Base-by-base conservation (phyloP, 2,797 vertebrate species). In the Tapirus indicus region DNA sequence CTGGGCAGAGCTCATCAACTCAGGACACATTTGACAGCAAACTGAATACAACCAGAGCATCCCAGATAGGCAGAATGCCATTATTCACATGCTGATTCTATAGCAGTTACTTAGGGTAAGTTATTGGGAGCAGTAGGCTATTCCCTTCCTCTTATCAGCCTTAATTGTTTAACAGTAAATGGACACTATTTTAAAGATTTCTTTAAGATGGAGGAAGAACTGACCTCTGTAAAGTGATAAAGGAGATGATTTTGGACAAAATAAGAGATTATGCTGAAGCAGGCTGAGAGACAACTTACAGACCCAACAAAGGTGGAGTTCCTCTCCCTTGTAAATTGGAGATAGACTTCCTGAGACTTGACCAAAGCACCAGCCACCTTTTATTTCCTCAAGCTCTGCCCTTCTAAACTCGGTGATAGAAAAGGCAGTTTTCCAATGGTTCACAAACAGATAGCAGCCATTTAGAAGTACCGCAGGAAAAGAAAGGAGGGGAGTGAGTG, bases 101-200 rank as follows among this genome's bases (percentile, higher is more conserved):
- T 2, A 69, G 52, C 6, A 20, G 21, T 47, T 29, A 85, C 7
- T 14, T 38, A 60, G 25, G 23, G 12, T n/a, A 20, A 87, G 44
- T 64, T 88, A n/a, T 21, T 16, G 23, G 18, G 20, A 79, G 20
- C 21, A 71, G 3, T 32, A 64, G 27, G 27, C 18, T 10, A 21
- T 69, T 41, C 27, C 13, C 8, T 54, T 56, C 20, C 23, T 75
- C 49, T 90, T 35, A 25, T 78, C 11, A 25, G 6, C 56, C 27
- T 14, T 52, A 80, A 88, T 7, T 32, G 12, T 86, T 85, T 68
- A 68, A 79, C 54, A 93, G n/a, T 32, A 38, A 58, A 68, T 41
- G 16, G 17, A 14, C 17, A 38, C 44, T 27, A 87, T 66, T 84
- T 95, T 58, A 78, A 95, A 86, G 29, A 91, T 87, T 91, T 92